phyloP scores from a whole-genome alignment of 1,140 invertebrate genomes.

The Heliconius hermathena region DNA sequence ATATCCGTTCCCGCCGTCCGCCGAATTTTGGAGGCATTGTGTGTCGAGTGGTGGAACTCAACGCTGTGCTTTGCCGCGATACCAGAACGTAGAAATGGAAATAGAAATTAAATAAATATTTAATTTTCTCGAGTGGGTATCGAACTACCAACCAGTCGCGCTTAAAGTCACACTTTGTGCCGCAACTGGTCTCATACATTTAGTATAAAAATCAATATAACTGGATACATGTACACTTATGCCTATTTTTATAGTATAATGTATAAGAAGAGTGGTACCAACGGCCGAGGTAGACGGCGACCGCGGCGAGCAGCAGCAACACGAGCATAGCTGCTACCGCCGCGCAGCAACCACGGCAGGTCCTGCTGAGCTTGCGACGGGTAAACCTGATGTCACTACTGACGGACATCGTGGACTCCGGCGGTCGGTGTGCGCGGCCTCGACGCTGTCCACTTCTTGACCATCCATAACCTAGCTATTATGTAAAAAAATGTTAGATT shows the following conservation, averaged over 20 bases:
- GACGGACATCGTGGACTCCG: constrained; percentile 89
- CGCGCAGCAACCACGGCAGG: constrained; percentile 91
- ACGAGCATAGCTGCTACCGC: constrained; percentile 91
- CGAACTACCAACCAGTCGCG: too few species aligned
- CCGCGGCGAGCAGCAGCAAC: constrained; percentile 89
- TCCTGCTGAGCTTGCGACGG: constrained; percentile 88
- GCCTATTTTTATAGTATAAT: neutral
- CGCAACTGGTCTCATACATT: too few species aligned
- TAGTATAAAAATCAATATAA: too few species aligned
- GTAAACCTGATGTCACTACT: constrained; percentile 94
- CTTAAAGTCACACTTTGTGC: too few species aligned
- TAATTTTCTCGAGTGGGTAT: too few species aligned
- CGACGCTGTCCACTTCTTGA: constrained; percentile 58
- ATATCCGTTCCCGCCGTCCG: too few species aligned
- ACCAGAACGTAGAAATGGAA: too few species aligned
- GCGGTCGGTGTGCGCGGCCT: constrained; percentile 59
- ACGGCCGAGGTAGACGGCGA: constrained; percentile 94
- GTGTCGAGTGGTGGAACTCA: too few species aligned
- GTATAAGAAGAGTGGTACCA: constrained; percentile 80
- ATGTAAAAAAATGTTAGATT: neutral
- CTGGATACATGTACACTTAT: too few species aligned
- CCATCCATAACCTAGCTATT: constrained; percentile 74
- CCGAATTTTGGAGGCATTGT: too few species aligned
- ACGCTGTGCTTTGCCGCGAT: too few species aligned
- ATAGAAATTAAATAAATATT: too few species aligned